phyloP scores from a whole-genome alignment of 2,888 invertebrate genomes.

The Xestia rhomboidea region DNA sequence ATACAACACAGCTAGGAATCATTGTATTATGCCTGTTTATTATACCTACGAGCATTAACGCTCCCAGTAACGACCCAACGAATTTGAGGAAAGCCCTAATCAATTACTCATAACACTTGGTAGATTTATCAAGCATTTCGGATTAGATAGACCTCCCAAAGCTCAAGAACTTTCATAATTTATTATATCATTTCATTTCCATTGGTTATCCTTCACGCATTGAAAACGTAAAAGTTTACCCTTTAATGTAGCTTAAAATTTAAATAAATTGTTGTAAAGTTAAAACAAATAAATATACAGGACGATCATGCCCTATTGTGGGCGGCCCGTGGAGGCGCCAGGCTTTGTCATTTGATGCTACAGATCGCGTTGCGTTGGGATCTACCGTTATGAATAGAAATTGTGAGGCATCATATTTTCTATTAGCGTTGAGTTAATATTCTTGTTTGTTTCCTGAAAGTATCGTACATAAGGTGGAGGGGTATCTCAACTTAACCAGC shows the following conservation, averaged over 20 bases:
- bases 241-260: neutral
- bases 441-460: slow-evolving; percentile 13
- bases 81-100: slow-evolving; percentile 26
- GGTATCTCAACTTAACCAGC: neutral
- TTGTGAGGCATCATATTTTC: slow-evolving; percentile 52
- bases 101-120: slow-evolving; percentile 3
- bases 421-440: slow-evolving; percentile 37
- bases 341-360: slow-evolving; percentile 82
- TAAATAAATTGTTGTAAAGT: slow-evolving; percentile 1
- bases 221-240: neutral
- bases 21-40: slow-evolving; percentile 36
- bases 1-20: slow-evolving; percentile 38
- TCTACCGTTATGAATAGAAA: slow-evolving; percentile 76
- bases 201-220: neutral
- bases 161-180: neutral
- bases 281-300: slow-evolving; percentile 35
- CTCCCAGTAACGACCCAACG: neutral
- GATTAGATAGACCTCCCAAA: neutral
- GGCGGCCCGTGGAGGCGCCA: slow-evolving; percentile 73
- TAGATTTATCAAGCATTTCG: slow-evolving; percentile 7
- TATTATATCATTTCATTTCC: neutral
- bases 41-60: slow-evolving; percentile 24
- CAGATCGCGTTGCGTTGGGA: slow-evolving; percentile 74
- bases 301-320: slow-evolving; percentile 65
- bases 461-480: neutral